Base-by-base conservation (phyloP, 2,113 vertebrate species). In the Scomber japonicus region DNA sequence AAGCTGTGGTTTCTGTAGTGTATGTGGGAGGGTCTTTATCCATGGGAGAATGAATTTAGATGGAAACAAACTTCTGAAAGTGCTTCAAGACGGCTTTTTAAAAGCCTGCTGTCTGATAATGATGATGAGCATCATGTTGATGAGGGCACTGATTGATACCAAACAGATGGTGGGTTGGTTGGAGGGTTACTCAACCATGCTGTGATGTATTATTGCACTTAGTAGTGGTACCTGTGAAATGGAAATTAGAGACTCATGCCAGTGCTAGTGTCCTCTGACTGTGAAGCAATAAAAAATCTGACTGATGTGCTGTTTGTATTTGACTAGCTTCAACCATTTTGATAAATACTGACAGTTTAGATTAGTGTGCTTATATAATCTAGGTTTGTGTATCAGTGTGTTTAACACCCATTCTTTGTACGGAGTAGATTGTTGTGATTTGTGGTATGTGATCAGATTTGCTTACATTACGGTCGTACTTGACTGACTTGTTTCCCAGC, bases 31-130 rank as follows among this genome's bases (percentile, higher is more conserved):
- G 54, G 57, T 74, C 78, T 86, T 80, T 63, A 82, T 89, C 69
- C 88, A 85, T 91, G 89, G 87, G 87, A 89, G 85, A 89, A 60
- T 84, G 79, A 82, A 61, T 76, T 70, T 62, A 31, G 62, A 86
- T 86, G 74, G 80, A 92, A 92, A 88, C 82, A 85, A 92, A 90
- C 76, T 78, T 63, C 64, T 64, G 49, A 86, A 93, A 91, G 78
- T 74, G 89, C 87, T 87, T 90, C 81, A 91, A 90, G 83, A 84
- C 76, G 4, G n/a, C 16, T 27, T 67, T 69, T 85, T 54, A 77
- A 87, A 84, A 87, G 71, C 72, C 77, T 12, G 53, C 81, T 74
- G 62, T 78, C 67, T 73, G 78, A 86, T 88, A 77, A 91, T 85
- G 88, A 87, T 87, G 86, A 91, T 76, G 86, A 84, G 74, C 35